Evolutionary conservation across 1,140 invertebrate genomes (phyloP), one percentile per base, ranked within the genome.

Genomic region (Trichomalopsis sarcophagae): DNA sequence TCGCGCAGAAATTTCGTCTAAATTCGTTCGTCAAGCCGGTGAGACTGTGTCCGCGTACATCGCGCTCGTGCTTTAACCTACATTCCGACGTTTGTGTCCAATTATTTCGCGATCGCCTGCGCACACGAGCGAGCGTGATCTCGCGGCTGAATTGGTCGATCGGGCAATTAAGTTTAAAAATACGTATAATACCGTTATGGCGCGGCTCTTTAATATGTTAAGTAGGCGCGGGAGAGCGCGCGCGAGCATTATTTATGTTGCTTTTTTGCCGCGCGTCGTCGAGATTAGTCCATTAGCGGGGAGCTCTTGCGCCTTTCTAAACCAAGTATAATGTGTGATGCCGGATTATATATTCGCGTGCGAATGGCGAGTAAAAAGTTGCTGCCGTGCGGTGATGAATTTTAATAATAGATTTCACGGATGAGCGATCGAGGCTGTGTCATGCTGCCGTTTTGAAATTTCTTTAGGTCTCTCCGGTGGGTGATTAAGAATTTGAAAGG

Each of bases 91-190:
- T 62, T 66, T 3, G 21, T 23, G 23, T 78, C 36, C 66, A 75
- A 84, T 84, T 84, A 78, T 47, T 78, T 78, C 13, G 62, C 44
- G 82, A 78, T 23, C 44, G 21, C 33, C 14, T 21, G 66, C 36
- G 62, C 23, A 69, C 11, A 81, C 5, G 17, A 81, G 68, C 79
- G 50, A 47, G 3, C 68, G 68, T 33, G 68, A 71, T 71, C 68
- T 66, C 62, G 62, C 33, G 47, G 55, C 47, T 62, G 21, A 33
- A 55, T 75, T 62, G 50, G 4, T 30, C 27, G 36, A 83, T 83
- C 55, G 40, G 23, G 23, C 23, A 50, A 77, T 66, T 50, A 69
- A 83, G 40, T 77, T 77, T 69, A 77, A 83, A 83, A 47, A 76
- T 83, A 83, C 73, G 23, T 44, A 44, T 44, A 44, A 44, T 76